A percentile compares a stretch with the other conserved stretches of the same genome.
These are phyloP conservation scores for Macrotis lagotis DNA, from an alignment of 2,113 vertebrate genomes.

Conservation along the genomic window DNA sequence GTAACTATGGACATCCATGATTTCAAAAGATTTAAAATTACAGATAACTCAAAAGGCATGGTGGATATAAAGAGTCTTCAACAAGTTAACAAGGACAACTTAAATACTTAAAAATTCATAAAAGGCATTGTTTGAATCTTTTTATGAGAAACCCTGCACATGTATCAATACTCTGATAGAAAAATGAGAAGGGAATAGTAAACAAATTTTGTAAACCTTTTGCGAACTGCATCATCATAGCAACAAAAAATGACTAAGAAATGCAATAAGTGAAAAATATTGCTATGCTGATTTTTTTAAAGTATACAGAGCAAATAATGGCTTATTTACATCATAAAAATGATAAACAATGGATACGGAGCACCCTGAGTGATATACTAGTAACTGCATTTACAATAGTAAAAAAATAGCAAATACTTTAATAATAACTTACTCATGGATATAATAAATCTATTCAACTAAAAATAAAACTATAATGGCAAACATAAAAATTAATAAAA, in stretches of 20 bases:
- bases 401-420: not conserved
- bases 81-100: not conserved
- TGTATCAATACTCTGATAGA: not conserved
- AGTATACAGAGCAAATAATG: not conserved
- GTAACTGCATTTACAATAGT: not conserved
- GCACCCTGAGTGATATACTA: not conserved
- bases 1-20: not conserved
- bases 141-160: not conserved
- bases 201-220: not conserved
- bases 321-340: not conserved
- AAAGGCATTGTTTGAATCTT: not conserved
- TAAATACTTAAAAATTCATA: not conserved
- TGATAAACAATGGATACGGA: not conserved
- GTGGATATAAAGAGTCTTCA: not conserved
- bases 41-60: not conserved
- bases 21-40: not conserved
- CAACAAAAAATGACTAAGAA: not conserved
- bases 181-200: not conserved
- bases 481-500: not conserved
- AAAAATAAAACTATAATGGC: not conserved
- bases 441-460: not conserved
- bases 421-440: not conserved
- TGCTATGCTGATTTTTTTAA: not conserved
- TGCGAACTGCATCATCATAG: not conserved
- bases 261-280: not conserved